These are phyloP conservation scores for Bombylius discolor DNA, from an alignment of 2,888 invertebrate genomes.

Conservation along the genomic window DNA sequence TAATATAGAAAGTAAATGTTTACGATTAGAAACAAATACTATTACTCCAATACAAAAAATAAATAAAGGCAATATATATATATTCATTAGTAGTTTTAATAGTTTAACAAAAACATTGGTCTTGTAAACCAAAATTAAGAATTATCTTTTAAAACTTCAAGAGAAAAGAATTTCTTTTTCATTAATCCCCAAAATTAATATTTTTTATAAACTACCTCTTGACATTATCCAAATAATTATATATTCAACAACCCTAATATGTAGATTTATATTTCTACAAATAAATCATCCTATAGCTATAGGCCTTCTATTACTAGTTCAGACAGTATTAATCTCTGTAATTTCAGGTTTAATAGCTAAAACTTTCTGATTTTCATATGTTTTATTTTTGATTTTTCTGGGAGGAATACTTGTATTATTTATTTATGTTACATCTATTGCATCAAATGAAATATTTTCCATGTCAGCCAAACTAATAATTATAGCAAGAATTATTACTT, in stretches of 20 bases:
- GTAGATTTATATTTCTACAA: slow-evolving; percentile 35
- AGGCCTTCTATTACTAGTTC: slow-evolving; percentile 41
- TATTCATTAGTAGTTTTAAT: slow-evolving; percentile 46
- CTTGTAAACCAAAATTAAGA: slow-evolving; percentile 54
- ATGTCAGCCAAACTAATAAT: slow-evolving; percentile 28
- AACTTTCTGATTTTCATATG: slow-evolving; percentile 47
- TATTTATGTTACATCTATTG: slow-evolving; percentile 49
- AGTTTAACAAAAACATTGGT: slow-evolving; percentile 55
- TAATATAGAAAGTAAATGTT: slow-evolving; percentile 46
- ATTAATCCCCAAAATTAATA: slow-evolving; percentile 59
- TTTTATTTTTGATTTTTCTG: slow-evolving; percentile 48
- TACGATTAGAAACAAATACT: slow-evolving; percentile 43
- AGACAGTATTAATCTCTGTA: slow-evolving; percentile 40
- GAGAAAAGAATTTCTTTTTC: slow-evolving; percentile 43
- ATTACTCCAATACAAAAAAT: slow-evolving; percentile 41
- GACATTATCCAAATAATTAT: slow-evolving; percentile 30
- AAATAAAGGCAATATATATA: slow-evolving; percentile 37
- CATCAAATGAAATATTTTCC: slow-evolving; percentile 47
- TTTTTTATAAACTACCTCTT: slow-evolving; percentile 53
- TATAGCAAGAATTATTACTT: too few relatives aligned
- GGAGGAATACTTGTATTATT: slow-evolving; percentile 52
- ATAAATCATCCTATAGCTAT: slow-evolving; percentile 42
- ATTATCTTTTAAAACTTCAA: slow-evolving; percentile 46
- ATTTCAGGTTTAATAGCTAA: slow-evolving; percentile 38
- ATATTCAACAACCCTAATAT: slow-evolving; percentile 22